These are phyloP conservation scores for Enteromius unitaeniatus DNA, from an alignment of 2,797 vertebrate genomes.

Conservation along the genomic window DNA sequence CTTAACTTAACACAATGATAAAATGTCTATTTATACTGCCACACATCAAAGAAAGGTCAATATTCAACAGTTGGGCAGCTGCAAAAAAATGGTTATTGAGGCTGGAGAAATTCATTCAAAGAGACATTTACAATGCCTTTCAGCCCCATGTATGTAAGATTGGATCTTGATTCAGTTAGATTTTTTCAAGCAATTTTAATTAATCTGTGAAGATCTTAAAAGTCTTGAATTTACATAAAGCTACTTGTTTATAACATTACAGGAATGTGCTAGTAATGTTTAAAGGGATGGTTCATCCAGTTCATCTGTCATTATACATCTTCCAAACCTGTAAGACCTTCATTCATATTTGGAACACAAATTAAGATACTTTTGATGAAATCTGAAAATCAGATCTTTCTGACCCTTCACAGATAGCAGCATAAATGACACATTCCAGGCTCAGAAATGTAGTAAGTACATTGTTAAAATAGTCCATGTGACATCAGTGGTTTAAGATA, in stretches of 20 bases:
- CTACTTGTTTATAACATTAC: not conserved
- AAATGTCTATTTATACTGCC: not conserved
- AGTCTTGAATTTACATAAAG: not conserved
- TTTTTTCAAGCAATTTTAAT: not conserved
- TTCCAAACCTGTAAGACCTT: not conserved
- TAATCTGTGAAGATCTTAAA: not conserved
- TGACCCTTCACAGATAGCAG: not conserved
- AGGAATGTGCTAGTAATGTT: not conserved
- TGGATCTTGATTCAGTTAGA: not conserved
- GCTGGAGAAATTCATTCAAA: constrained; percentile 1
- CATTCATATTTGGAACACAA: not conserved
- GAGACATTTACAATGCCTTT: constrained; percentile 4
- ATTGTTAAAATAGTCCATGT: no score
- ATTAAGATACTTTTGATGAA: not conserved
- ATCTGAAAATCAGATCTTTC: not conserved
- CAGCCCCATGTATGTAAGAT: not conserved
- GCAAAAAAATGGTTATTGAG: not conserved
- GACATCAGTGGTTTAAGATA: no score
- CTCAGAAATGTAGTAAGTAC: no score
- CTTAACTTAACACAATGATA: not conserved
- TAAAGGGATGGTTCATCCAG: not conserved
- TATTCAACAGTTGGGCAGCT: constrained; percentile 5
- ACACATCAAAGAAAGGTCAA: not conserved
- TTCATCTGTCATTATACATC: no score
- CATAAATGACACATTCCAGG: not conserved